Conservation (phyloP, 2,113 vertebrate species). For the Falco punctatus region DNA sequence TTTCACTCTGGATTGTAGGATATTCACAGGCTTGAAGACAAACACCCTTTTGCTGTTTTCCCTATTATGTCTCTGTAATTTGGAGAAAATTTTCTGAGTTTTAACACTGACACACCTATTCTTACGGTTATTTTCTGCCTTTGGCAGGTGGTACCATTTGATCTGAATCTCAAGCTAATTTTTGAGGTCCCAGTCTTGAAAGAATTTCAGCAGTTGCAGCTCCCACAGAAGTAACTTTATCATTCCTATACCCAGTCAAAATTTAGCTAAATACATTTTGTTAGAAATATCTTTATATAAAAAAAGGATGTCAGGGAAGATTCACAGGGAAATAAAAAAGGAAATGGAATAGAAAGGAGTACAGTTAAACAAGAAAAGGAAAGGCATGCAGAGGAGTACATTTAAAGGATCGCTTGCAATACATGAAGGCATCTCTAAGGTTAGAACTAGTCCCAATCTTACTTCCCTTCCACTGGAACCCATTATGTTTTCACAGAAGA, state of each 20-base stretch:
- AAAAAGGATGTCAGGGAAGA: background rate
- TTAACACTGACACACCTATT: background rate
- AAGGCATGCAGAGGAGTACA: background rate
- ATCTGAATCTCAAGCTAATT: background rate
- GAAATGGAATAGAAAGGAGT: background rate
- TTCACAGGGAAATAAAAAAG: background rate
- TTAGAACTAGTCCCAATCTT: background rate
- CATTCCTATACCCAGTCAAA: background rate
- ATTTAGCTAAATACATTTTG: background rate
- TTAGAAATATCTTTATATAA: background rate
- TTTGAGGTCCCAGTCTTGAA: background rate
- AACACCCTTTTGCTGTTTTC: background rate
- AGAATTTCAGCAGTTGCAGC: background rate
- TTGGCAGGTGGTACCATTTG: background rate
- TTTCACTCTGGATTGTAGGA: background rate
- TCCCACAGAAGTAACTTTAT: background rate
- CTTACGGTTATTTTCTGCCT: background rate
- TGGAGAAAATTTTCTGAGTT: background rate
- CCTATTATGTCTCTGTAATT: background rate
- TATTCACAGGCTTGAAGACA: background rate
- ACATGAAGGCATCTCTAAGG: background rate
- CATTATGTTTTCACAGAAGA: slow-evolving; percentile 73
- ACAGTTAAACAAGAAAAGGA: background rate
- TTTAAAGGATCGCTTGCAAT: background rate
- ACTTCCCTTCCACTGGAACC: slow-evolving; percentile 37